Base-by-base conservation (phyloP, 2,113 vertebrate species). In the Eptatretus burgeri region DNA sequence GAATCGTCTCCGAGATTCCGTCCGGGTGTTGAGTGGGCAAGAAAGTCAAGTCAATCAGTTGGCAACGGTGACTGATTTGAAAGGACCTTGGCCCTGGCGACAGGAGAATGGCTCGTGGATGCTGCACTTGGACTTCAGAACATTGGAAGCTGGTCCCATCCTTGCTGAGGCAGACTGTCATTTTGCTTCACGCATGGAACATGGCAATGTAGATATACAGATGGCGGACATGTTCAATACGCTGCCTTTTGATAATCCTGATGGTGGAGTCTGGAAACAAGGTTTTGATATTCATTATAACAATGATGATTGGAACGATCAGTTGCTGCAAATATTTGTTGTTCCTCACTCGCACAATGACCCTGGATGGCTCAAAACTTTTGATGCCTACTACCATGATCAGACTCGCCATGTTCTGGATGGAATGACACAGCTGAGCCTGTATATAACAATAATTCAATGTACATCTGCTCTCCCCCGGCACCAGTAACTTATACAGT, bases 321-420 rank as follows among this genome's bases (percentile, higher is more conserved):
- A 93, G 60, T 79, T 78, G 0, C 72, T 98, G 49, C 86, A 89
- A 72, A 85, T 95, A 67, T 93, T 91, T 18, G 89, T 98, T 64
- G 81, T 95, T 18, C 91, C 91, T 0, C 91, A 98, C 66, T 96
- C 89, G 2, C 91, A 95, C 77, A 98, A 98, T 0, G 91, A 98
- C 70, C 91, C 91, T 51, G 91, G 91, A 68, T 98, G 91, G 91
- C 70, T 98, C 73, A 98, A 96, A 76, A 98, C 91, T n/a, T 98
- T 94, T 41, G 89, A 98, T 72, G 94, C 95, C 73, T 98, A 98
- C 74, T 96, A 84, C 75, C 74, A 73, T 0, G 91, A 98, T 73
- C 91, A 98, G 77, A 96, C 89, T 0, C 87, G 94, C 67, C 89
- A 98, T 71, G 95, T 98, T 72, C 77, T 98, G 63, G 93, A 95